These are phyloP conservation scores for Conomelus anceps DNA, from an alignment of 2,888 invertebrate genomes.

Conservation along the genomic window DNA sequence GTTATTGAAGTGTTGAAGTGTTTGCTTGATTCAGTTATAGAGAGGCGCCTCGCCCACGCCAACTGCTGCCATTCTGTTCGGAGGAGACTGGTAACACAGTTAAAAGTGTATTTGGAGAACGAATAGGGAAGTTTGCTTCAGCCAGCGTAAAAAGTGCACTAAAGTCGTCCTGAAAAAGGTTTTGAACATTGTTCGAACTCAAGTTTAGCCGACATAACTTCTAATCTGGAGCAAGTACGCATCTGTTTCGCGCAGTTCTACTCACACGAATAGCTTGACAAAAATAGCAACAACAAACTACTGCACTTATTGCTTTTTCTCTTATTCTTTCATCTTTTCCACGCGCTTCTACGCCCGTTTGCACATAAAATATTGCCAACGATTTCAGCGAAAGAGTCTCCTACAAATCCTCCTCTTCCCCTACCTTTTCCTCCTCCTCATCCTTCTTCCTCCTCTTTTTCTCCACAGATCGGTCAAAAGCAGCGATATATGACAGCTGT, in stretches of 20 bases:
- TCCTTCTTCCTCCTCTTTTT: too few relatives aligned
- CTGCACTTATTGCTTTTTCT: not conserved
- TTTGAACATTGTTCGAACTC: not conserved
- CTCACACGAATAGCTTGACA: not conserved
- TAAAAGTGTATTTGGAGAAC: not conserved
- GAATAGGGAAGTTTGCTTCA: not conserved
- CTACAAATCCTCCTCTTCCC: not conserved
- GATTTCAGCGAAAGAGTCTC: too few relatives aligned
- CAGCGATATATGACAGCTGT: too few relatives aligned
- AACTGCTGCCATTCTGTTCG: not conserved
- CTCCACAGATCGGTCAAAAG: too few relatives aligned
- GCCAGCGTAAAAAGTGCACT: not conserved
- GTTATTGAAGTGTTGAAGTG: not conserved
- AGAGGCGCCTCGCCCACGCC: not conserved
- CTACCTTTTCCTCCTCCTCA: not conserved
- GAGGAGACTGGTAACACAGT: too few relatives aligned
- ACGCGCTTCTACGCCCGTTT: not conserved
- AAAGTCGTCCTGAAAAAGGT: not conserved
- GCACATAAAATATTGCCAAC: not conserved
- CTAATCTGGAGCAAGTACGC: not conserved
- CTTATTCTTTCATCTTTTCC: not conserved
- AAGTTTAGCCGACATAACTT: not conserved
- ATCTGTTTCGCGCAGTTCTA: not conserved
- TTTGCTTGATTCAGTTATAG: not conserved
- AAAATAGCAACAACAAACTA: not conserved